phyloP scores from a whole-genome alignment of 2,797 vertebrate species.

The Brotula barbata region DNA sequence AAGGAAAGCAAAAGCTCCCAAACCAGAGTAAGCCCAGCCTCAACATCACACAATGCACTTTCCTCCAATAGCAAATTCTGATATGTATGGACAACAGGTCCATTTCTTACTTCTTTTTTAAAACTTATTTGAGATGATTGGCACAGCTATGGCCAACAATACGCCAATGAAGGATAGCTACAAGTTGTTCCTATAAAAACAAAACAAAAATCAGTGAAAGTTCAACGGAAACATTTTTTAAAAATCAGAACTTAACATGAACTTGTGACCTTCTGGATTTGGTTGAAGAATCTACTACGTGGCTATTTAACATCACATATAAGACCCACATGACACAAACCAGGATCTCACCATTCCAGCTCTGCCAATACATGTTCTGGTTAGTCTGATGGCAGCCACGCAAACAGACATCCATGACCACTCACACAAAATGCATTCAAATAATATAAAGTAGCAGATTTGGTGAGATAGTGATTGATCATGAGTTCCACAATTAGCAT shows the following conservation, averaged over 20 bases:
- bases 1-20: constrained; percentile 65
- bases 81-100: constrained; percentile 20
- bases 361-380: constrained; percentile 73
- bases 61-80: constrained; percentile 33
- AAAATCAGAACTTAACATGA: background rate
- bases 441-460: constrained; percentile 31
- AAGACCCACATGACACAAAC: constrained; percentile 8
- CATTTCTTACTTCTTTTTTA: background rate
- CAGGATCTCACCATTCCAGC: constrained; percentile 67
- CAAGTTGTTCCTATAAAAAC: background rate
- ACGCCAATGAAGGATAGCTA: background rate
- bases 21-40: constrained; percentile 49
- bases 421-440: constrained; percentile 17
- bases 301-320: background rate
- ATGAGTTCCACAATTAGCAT: constrained; percentile 39
- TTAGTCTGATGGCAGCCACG: constrained; percentile 50
- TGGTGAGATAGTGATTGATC: constrained; percentile 53
- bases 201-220: background rate
- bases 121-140: background rate
- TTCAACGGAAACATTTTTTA: background rate
- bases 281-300: background rate
- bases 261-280: background rate
- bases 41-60: constrained; percentile 46
- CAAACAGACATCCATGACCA: constrained; percentile 44
- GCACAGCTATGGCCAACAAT: no score